Percentiles rank a stretch among this genome's conserved stretches.
phyloP scores from a whole-genome alignment of 1,140 invertebrate genomes.

The Cepaea nemoralis region DNA sequence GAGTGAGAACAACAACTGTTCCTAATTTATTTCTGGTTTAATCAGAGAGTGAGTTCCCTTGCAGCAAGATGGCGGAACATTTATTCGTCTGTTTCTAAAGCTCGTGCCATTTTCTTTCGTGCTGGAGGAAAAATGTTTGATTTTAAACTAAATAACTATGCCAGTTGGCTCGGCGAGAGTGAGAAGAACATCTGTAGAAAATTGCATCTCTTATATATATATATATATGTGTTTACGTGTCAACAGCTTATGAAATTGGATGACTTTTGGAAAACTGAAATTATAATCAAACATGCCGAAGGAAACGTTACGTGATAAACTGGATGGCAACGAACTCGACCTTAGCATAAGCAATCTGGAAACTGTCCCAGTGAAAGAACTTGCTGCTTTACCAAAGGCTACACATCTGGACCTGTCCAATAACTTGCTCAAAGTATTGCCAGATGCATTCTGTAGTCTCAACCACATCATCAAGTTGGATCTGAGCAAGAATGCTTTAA shows the following conservation, averaged over 20 bases:
- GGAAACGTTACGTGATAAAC: constrained; percentile 78
- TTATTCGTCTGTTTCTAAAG: too few relatives aligned
- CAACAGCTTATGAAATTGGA: background rate
- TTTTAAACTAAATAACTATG: too few relatives aligned
- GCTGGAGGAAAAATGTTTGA: too few relatives aligned
- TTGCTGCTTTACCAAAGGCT: constrained; percentile 79
- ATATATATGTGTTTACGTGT: constrained; percentile 26
- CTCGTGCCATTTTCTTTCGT: too few relatives aligned
- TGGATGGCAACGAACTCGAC: constrained; percentile 82
- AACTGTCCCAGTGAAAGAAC: constrained; percentile 83
- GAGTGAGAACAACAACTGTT: too few relatives aligned
- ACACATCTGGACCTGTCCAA: constrained; percentile 82
- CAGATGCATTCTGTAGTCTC: constrained; percentile 75
- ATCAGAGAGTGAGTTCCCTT: too few relatives aligned
- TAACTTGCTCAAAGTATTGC: constrained; percentile 78
- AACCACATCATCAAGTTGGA: constrained; percentile 82
- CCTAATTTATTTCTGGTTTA: too few relatives aligned
- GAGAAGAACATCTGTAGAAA: too few relatives aligned
- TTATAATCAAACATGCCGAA: constrained; percentile 60
- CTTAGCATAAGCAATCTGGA: constrained; percentile 82
- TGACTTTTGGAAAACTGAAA: background rate
- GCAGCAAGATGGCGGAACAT: too few relatives aligned
- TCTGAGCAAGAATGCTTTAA: constrained; percentile 83
- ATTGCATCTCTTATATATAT: too few relatives aligned
- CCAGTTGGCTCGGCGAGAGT: too few relatives aligned